Evolutionary conservation across 2,888 invertebrate genomes (phyloP), one percentile per base, ranked within the genome.

Genomic region (Aphodius granarius): DNA sequence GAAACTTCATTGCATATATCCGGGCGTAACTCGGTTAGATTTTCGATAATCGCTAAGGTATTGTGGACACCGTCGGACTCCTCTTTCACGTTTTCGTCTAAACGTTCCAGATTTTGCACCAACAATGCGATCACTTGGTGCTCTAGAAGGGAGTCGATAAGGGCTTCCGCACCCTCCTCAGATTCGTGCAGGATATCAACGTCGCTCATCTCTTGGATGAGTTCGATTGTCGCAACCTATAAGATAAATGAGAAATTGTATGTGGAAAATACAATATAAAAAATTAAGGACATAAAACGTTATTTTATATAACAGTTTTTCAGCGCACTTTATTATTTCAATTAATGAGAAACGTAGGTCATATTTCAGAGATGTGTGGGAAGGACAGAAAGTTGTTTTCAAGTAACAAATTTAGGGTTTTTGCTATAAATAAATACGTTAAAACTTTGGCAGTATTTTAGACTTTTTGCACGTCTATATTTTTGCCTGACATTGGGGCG

Each of bases 21-120:
- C 13, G 95, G 94, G 78, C 94, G 91, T 81, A 97, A 94, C 87
- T 99, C 99, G 23, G 96, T 93, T 72, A 99, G 90, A 86, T 99
- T 99, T 89, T 99, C 99, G 82, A 99, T 85, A 85, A 94, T 95
- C 91, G 86, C 84, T 81, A 97, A 89, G 3, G 97, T 96, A 85
- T 99, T 97, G 86, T 98, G 97, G 0, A 99, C 97, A 5, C 98
- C 99, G 86, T 98, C 98, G 63, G 95, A 91, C 88, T 99, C 99
- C 86, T 98, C 98, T 82, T 96, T 96, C 1, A 97, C 92, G 73
- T 90, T 90, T 86, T 99, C 99, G 87, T 99, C 98, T 2, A 99
- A 90, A 66, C 98, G 90, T 71, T 97, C 95, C 74, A 99, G 88
- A 88, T 98, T 98, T 88, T 98, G 97, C 1, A 99, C 94, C 4